Evolutionary conservation across 2,113 vertebrate species (phyloP).

Genomic region (Chaetodon auriga): DNA sequence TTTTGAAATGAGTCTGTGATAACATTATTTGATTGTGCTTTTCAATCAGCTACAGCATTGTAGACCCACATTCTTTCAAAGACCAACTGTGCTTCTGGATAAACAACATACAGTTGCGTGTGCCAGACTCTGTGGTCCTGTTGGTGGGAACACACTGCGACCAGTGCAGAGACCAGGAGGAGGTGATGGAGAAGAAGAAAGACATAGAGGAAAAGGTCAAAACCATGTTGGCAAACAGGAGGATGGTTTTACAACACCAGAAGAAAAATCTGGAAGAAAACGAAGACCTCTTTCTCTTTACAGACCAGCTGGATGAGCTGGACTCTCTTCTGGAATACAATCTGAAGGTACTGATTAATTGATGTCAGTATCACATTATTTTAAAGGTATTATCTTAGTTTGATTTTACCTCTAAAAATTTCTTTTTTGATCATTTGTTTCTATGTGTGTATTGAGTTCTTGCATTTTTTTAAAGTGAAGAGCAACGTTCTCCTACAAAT

Average conservation of each 20-base stretch:
- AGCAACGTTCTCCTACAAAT: no score
- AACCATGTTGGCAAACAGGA: slow-evolving; percentile 27
- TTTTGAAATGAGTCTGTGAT: no score
- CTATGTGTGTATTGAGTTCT: not conserved
- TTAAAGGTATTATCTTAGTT: not conserved
- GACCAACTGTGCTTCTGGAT: slow-evolving; percentile 50
- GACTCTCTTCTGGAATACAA: slow-evolving; percentile 46
- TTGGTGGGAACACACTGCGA: slow-evolving; percentile 54
- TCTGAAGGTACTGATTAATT: slow-evolving; percentile 21
- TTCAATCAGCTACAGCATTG: slow-evolving; percentile 33
- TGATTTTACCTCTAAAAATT: not conserved
- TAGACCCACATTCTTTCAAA: slow-evolving; percentile 38
- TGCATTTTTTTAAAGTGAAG: no score
- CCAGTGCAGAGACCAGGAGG: slow-evolving; percentile 41
- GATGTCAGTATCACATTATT: not conserved
- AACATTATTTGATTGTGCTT: not conserved
- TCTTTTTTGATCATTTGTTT: not conserved
- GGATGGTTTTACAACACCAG: slow-evolving; percentile 26
- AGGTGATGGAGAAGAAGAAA: slow-evolving; percentile 44
- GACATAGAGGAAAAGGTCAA: slow-evolving; percentile 44
- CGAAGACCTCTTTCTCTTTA: slow-evolving; percentile 9
- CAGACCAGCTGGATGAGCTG: slow-evolving; percentile 47
- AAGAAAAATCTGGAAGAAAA: slow-evolving; percentile 43
- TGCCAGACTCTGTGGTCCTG: slow-evolving; percentile 43
- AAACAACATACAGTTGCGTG: slow-evolving; percentile 55